Evolutionary conservation across 2,113 vertebrate genomes (phyloP), one percentile per base, ranked within the genome.

Genomic region (Rattus rattus): DNA sequence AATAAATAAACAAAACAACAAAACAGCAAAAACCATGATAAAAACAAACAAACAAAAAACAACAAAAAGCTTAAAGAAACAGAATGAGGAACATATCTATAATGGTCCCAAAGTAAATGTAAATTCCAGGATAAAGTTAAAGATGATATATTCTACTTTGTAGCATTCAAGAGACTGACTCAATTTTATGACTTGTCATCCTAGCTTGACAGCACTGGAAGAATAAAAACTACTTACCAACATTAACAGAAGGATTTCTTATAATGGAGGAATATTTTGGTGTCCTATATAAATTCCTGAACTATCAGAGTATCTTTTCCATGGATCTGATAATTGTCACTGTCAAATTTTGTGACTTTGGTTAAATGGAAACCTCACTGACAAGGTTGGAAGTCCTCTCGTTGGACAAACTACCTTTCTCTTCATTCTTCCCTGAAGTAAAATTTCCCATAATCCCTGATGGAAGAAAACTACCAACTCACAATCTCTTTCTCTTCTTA

Each of bases 371-470:
- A 98, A 97, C 94, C 96, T 97, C 95, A 83, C 92, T 95, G 92
- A 96, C 93, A 79, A 98, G 92, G 94, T 93, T 94, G 95, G 97
- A 98, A 97, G 94, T 97, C 97, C 95, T 97, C 92, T 89, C 92
- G 97, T 92, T 97, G 96, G 96, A 97, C 97, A 98, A 98, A 94
- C 96, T 97, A 77, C 96, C 98, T 96, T 98, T 98, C 90, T 91
- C 92, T 97, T 96, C 94, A 90, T 95, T 97, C 96, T 98, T 97
- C 94, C 94, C 97, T 98, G 96, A 98, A 96, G 98, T 98, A 96
- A 24, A 96, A 95, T 93, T 98, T 97, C 97, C 89, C 73, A 98
- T 98, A 98, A 98, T 97, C 97, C 97, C 96, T 97, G 94, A 94
- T 91, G 95, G 88, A 94, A 97, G 91, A 98, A 98, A 94, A 95